These are phyloP conservation scores for Polyploca ridens DNA, from an alignment of 2,888 invertebrate genomes.

Conservation along the genomic window DNA sequence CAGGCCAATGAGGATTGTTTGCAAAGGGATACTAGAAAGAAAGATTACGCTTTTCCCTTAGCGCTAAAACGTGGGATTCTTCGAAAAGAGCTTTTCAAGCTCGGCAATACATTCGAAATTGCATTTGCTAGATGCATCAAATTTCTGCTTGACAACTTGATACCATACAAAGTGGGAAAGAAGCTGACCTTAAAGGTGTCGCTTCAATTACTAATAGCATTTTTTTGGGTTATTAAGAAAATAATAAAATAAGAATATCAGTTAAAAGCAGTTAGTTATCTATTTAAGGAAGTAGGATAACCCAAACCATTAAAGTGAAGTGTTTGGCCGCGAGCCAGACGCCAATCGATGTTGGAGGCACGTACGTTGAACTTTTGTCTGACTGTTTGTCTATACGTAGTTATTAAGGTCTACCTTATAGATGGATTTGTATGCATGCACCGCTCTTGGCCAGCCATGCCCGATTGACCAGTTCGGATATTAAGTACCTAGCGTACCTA, in stretches of 20 bases:
- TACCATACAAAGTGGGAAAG: no score
- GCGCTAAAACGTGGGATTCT: no score
- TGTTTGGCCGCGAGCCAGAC: constrained; percentile 75
- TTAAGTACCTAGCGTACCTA: constrained; percentile 2
- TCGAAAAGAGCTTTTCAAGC: no score
- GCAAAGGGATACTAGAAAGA: no score
- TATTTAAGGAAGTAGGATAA: constrained; percentile 77
- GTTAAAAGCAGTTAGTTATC: constrained; percentile 46
- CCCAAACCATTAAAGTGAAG: constrained; percentile 70
- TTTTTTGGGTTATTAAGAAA: background rate
- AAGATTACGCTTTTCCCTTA: no score
- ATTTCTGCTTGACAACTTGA: no score
- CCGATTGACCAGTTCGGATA: constrained; percentile 14
- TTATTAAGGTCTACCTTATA: constrained; percentile 15
- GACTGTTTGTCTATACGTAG: constrained; percentile 41
- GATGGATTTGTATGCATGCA: constrained; percentile 38
- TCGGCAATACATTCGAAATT: no score
- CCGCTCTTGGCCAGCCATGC: constrained; percentile 29
- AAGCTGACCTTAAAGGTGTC: no score
- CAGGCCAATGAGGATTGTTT: no score
- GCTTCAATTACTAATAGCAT: background rate
- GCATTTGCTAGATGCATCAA: no score
- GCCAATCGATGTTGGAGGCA: constrained; percentile 65
- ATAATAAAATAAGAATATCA: background rate
- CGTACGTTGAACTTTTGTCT: constrained; percentile 73